Evolutionary conservation across 2,888 invertebrate genomes (phyloP).

Genomic region (Cheilosia variabilis): DNA sequence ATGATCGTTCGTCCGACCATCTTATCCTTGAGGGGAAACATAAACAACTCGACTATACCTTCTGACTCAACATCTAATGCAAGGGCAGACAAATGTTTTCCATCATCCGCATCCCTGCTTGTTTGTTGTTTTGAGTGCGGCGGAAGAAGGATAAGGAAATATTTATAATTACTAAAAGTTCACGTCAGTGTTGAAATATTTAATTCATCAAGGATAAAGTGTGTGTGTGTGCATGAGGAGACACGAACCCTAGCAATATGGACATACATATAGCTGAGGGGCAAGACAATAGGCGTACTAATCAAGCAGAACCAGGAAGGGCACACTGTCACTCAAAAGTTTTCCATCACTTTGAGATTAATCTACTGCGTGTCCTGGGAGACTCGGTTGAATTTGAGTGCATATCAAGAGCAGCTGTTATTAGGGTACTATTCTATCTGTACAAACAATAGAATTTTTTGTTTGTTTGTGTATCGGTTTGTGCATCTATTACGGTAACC

Average conservation of each 20-base stretch:
- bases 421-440: too few species aligned
- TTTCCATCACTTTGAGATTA: too few species aligned
- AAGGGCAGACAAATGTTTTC: slow-evolving; percentile 19
- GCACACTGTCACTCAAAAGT: too few species aligned
- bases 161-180: slow-evolving; percentile 53
- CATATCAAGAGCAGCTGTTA: too few species aligned
- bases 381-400: too few species aligned
- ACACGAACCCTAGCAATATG: neutral
- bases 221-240: neutral
- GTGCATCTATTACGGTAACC: too few species aligned
- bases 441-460: too few species aligned
- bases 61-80: neutral
- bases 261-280: neutral
- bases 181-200: slow-evolving; percentile 40
- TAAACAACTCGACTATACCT: neutral
- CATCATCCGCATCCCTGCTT: slow-evolving; percentile 1
- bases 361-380: too few species aligned
- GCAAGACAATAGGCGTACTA: too few species aligned
- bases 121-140: neutral
- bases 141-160: slow-evolving; percentile 25
- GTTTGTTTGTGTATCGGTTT: too few species aligned
- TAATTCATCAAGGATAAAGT: slow-evolving; percentile 28
- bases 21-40: slow-evolving; percentile 24
- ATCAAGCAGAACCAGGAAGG: too few species aligned
- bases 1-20: slow-evolving; percentile 24